A percentile compares a stretch with the other conserved stretches of the same genome.
phyloP scores from a whole-genome alignment of 2,888 invertebrate species.

The Biston betularia region DNA sequence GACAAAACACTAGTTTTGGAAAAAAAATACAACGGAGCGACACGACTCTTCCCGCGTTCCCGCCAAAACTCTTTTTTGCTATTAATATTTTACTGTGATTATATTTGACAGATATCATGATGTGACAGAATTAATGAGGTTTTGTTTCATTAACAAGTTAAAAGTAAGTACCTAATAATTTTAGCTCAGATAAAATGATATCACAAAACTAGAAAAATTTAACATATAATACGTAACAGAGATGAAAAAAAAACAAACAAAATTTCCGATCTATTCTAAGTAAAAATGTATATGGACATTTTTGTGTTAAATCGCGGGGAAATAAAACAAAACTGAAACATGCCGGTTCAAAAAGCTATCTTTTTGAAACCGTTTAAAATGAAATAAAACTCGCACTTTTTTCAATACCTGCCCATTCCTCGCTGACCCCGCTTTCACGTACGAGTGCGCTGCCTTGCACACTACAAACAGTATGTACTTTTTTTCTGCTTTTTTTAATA shows the following conservation, averaged over 20 bases:
- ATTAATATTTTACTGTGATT: too few relatives aligned
- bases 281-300: constrained; percentile 7
- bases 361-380: constrained; percentile 31
- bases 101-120: too few relatives aligned
- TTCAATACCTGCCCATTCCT: constrained; percentile 29
- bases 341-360: constrained; percentile 26
- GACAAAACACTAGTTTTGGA: too few relatives aligned
- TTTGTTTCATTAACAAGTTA: too few relatives aligned
- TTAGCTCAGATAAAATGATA: too few relatives aligned
- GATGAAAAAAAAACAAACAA: not conserved
- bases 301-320: constrained; percentile 20
- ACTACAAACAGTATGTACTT: constrained; percentile 18
- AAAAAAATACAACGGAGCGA: too few relatives aligned
- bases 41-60: too few relatives aligned
- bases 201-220: too few relatives aligned
- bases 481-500: too few relatives aligned
- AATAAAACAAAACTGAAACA: constrained; percentile 23
- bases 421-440: constrained; percentile 25
- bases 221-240: not conserved
- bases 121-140: too few relatives aligned
- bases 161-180: too few relatives aligned
- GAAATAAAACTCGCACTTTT: constrained; percentile 32
- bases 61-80: too few relatives aligned
- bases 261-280: constrained; percentile 3
- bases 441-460: constrained; percentile 10